Conservation (phyloP, 2,113 vertebrate genomes). For the Etheostoma cragini region DNA sequence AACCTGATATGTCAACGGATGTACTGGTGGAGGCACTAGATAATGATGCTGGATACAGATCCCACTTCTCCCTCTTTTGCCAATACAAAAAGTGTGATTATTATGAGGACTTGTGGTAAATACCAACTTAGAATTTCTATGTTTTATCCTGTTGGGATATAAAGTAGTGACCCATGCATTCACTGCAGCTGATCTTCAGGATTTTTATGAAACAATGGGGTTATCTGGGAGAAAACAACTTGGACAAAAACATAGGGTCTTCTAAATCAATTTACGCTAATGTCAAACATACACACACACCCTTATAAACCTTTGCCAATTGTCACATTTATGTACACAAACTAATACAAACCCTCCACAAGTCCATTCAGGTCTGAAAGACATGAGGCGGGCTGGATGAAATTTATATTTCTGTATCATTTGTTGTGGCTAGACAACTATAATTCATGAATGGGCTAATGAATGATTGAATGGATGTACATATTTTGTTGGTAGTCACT, state of each 20-base stretch:
- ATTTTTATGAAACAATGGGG: constrained; percentile 26
- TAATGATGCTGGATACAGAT: constrained; percentile 66
- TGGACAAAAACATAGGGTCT: constrained; percentile 49
- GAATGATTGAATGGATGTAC: constrained; percentile 69
- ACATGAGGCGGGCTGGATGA: constrained; percentile 57
- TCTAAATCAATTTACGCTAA: constrained; percentile 60
- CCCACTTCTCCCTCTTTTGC: constrained; percentile 57
- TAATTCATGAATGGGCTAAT: constrained; percentile 51
- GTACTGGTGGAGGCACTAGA: constrained; percentile 82
- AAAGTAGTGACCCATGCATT: constrained; percentile 29
- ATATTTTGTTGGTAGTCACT: constrained; percentile 62
- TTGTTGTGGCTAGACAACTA: constrained; percentile 51
- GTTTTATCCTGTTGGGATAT: constrained; percentile 19
- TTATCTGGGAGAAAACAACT: constrained; percentile 38
- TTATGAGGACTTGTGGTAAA: constrained; percentile 31
- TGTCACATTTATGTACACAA: constrained; percentile 77
- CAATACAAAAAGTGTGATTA: constrained; percentile 54
- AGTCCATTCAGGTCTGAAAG: constrained; percentile 61
- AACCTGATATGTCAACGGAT: constrained; percentile 84
- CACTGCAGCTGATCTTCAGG: constrained; percentile 34
- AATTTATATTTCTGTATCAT: constrained; percentile 30
- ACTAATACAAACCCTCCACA: constrained; percentile 56
- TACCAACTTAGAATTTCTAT: background rate
- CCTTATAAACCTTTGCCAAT: constrained; percentile 69
- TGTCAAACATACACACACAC: constrained; percentile 66